phyloP scores from a whole-genome alignment of 2,888 invertebrate genomes.

The Trachelus iudaicus region DNA sequence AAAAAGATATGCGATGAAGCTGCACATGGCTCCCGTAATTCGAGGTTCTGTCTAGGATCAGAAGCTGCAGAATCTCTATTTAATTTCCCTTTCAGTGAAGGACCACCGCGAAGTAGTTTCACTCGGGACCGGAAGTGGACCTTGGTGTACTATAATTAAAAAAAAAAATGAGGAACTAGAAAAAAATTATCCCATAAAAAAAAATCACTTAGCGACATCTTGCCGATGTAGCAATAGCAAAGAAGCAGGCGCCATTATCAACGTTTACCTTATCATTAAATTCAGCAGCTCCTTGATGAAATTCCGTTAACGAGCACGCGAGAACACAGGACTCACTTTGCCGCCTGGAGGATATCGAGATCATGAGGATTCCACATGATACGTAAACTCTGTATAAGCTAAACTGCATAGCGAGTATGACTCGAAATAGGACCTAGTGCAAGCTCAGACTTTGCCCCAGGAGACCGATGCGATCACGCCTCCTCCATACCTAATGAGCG shows the following conservation, averaged over 20 bases:
- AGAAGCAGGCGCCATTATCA: neutral
- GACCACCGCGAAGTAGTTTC: neutral
- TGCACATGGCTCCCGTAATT: slow-evolving; percentile 2
- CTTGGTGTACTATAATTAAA: neutral
- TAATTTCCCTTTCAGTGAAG: neutral
- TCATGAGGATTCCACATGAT: neutral
- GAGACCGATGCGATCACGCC: slow-evolving; percentile 26
- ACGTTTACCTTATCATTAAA: neutral
- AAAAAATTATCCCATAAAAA: neutral
- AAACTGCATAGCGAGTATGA: neutral
- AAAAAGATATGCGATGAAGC: neutral
- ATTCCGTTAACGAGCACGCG: neutral
- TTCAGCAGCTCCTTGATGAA: neutral
- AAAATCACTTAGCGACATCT: neutral
- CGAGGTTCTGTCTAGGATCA: neutral
- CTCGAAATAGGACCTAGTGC: neutral
- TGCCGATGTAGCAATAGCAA: neutral
- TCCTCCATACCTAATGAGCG: slow-evolving; percentile 35
- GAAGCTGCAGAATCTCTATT: neutral
- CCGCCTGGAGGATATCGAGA: neutral
- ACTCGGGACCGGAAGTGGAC: neutral
- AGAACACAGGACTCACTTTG: neutral
- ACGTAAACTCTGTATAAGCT: neutral
- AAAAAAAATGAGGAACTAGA: neutral
- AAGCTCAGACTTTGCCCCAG: slow-evolving; percentile 5